Evolutionary conservation across 1,140 invertebrate species (phyloP).

Genomic region (Trichonephila clavata): DNA sequence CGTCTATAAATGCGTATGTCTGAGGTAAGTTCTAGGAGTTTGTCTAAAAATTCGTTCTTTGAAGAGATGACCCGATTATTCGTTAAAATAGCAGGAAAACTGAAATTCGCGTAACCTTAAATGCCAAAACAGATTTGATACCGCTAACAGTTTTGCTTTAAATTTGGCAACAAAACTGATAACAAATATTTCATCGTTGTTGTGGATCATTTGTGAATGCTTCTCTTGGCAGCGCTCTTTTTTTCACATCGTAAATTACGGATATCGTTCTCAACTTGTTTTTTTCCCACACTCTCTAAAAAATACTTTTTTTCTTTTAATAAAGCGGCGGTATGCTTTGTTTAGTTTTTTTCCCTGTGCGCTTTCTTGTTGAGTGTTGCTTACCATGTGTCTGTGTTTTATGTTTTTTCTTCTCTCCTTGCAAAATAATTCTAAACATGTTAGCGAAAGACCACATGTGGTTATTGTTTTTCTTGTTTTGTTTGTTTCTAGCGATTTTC

Average conservation of each 20-base stretch:
- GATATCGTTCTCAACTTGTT: neutral
- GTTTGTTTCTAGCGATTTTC: neutral
- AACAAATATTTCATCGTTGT: slow-evolving; percentile 21
- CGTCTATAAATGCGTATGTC: too few relatives aligned
- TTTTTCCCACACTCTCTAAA: neutral
- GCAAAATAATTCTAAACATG: slow-evolving; percentile 15
- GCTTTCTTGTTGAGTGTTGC: slow-evolving; percentile 18
- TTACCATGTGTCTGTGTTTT: slow-evolving; percentile 5
- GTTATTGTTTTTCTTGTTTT: slow-evolving; percentile 9
- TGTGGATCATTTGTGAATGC: neutral
- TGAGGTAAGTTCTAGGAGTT: too few relatives aligned
- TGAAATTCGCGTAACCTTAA: neutral
- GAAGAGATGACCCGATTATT: too few relatives aligned
- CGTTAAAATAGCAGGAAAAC: too few relatives aligned
- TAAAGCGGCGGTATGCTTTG: neutral
- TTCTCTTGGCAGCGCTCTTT: neutral
- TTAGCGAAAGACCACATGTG: slow-evolving; percentile 15
- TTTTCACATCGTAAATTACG: neutral
- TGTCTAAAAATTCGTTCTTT: too few relatives aligned
- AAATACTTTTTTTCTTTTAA: neutral
- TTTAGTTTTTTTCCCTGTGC: neutral
- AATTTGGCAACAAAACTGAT: slow-evolving; percentile 12
- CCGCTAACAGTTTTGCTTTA: neutral
- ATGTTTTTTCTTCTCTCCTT: neutral
- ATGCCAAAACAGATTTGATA: neutral